phyloP scores from a whole-genome alignment of 2,113 vertebrate species.

The Tor tambroides region DNA sequence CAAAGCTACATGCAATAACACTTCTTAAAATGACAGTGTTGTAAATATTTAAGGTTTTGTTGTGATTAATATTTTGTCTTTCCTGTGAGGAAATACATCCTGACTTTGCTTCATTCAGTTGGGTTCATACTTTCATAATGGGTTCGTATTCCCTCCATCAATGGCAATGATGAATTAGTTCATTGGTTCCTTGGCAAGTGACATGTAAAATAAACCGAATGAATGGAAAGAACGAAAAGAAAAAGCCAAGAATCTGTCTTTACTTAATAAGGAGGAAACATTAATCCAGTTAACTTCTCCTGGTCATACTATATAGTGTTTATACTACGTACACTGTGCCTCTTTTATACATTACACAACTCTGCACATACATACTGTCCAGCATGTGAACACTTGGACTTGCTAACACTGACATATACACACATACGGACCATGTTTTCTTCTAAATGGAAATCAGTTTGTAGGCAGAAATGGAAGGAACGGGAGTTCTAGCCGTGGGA shows the following conservation, averaged over 20 bases:
- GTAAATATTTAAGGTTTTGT: neutral
- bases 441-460: slow-evolving; percentile 30
- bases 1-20: neutral
- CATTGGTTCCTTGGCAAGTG: neutral
- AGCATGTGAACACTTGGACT: neutral
- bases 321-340: neutral
- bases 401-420: neutral
- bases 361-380: neutral
- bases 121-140: neutral
- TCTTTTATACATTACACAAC: neutral
- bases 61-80: neutral
- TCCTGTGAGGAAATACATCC: neutral
- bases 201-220: neutral
- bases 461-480: neutral
- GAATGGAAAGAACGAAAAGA: neutral
- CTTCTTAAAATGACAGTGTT: neutral
- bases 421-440: slow-evolving; percentile 1
- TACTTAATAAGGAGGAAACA: neutral
- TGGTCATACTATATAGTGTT: neutral
- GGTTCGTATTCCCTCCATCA: neutral
- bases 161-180: neutral
- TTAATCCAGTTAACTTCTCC: slow-evolving; percentile 25
- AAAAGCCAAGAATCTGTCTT: neutral
- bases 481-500: neutral
- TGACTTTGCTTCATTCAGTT: neutral